These are phyloP conservation scores for Cheirogaleus major DNA, from an alignment of 2,797 vertebrate species.

Conservation along the genomic window DNA sequence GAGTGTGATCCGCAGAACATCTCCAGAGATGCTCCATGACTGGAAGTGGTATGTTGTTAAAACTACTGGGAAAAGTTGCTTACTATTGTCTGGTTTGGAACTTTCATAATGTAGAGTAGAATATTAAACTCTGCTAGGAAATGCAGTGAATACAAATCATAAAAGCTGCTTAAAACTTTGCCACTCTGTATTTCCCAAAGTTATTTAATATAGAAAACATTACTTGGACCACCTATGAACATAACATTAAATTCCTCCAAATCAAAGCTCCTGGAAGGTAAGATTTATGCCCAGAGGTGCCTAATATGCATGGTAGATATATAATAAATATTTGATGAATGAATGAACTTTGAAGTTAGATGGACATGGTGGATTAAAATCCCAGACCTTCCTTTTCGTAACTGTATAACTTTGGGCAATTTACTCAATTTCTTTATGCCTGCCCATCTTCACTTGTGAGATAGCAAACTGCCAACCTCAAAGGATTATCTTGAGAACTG, in stretches of 20 bases:
- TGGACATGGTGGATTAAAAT: neutral
- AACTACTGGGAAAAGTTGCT: neutral
- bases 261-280: neutral
- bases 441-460: neutral
- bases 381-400: neutral
- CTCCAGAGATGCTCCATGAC: accelerated
- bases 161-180: neutral
- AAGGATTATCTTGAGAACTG: neutral
- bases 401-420: neutral
- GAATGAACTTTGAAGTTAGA: neutral
- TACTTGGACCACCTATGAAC: neutral
- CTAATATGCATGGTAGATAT: neutral
- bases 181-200: neutral
- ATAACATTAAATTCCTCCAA: neutral
- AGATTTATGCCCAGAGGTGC: neutral
- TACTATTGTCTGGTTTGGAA: neutral
- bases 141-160: no score
- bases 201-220: neutral
- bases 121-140: neutral
- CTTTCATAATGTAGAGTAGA: neutral
- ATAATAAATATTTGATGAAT: neutral
- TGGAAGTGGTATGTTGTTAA: neutral
- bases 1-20: accelerated
- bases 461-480: neutral
- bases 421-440: neutral